These are phyloP conservation scores for Poecilia gillii DNA, from an alignment of 2,797 vertebrate genomes.

Conservation along the genomic window DNA sequence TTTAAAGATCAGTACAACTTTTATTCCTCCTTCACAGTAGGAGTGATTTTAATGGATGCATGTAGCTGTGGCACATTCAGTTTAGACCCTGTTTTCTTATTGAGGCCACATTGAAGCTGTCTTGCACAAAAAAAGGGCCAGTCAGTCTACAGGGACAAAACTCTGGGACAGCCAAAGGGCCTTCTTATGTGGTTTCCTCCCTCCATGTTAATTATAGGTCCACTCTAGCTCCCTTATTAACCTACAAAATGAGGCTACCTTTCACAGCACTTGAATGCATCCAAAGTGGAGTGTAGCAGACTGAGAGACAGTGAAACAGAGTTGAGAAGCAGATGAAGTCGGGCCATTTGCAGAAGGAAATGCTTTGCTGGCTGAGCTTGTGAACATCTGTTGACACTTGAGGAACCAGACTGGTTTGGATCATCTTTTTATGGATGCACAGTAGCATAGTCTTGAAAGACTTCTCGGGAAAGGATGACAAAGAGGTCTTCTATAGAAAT, in stretches of 20 bases:
- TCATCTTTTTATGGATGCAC: slow-evolving; percentile 47
- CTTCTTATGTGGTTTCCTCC: slow-evolving; percentile 79
- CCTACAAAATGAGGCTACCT: slow-evolving; percentile 81
- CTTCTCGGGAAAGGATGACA: slow-evolving; percentile 40
- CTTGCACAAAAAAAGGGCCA: slow-evolving; percentile 75
- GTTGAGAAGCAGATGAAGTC: slow-evolving; percentile 41
- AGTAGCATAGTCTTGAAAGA: slow-evolving; percentile 33
- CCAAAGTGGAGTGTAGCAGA: slow-evolving; percentile 54
- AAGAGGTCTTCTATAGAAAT: slow-evolving; percentile 23
- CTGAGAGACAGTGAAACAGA: slow-evolving; percentile 58
- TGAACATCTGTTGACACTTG: slow-evolving; percentile 72
- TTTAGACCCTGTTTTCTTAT: slow-evolving; percentile 64
- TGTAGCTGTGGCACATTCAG: slow-evolving; percentile 15
- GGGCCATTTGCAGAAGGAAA: slow-evolving; percentile 55
- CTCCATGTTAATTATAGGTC: slow-evolving; percentile 79
- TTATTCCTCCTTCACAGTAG: background rate
- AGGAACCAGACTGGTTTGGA: slow-evolving; percentile 60
- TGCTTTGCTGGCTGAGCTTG: slow-evolving; percentile 63
- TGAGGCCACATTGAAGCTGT: slow-evolving; percentile 76
- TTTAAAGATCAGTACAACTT: background rate
- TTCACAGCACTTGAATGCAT: slow-evolving; percentile 58
- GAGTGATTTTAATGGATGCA: background rate
- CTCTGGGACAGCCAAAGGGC: slow-evolving; percentile 75
- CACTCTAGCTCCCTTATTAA: slow-evolving; percentile 79
- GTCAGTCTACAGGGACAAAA: slow-evolving; percentile 67